Conservation (phyloP, 2,797 vertebrate species). For the Acanthornis magna region DNA sequence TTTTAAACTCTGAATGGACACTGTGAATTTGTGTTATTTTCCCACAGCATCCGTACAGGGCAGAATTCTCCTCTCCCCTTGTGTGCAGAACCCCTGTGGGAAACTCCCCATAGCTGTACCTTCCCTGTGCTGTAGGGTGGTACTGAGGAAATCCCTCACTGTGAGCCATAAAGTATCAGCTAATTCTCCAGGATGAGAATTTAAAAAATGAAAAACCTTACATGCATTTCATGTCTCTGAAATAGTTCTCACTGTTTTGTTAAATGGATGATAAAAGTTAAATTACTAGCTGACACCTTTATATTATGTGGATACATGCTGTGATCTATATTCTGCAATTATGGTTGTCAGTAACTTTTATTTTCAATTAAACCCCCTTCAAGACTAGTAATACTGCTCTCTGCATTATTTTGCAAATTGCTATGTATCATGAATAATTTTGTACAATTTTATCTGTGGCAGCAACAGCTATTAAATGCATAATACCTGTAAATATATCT, state of each 20-base stretch:
- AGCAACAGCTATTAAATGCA: conserved; percentile 44
- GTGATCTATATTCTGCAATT: conserved; percentile 56
- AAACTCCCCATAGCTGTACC: background rate
- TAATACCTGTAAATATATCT: conserved; percentile 47
- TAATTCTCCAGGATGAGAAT: background rate
- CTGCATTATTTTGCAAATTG: conserved; percentile 61
- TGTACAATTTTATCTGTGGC: conserved; percentile 5
- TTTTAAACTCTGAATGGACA: background rate
- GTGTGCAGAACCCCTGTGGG: background rate
- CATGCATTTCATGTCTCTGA: background rate
- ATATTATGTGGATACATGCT: conserved; percentile 14
- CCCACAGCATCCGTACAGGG: background rate
- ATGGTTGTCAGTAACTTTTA: conserved; percentile 54
- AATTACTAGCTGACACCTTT: conserved; percentile 46
- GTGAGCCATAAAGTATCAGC: background rate
- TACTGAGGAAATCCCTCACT: background rate
- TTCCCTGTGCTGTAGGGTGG: background rate
- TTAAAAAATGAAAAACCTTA: background rate
- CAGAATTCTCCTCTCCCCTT: background rate
- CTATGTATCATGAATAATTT: conserved; percentile 51
- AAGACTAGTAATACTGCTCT: conserved; percentile 22
- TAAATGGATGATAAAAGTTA: conserved; percentile 46
- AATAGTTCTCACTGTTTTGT: conserved; percentile 16
- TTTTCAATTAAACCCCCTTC: conserved; percentile 52
- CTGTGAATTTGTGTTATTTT: background rate